Base-by-base conservation (phyloP, 1,140 invertebrate species). In the Meloidogyne floridensis region DNA sequence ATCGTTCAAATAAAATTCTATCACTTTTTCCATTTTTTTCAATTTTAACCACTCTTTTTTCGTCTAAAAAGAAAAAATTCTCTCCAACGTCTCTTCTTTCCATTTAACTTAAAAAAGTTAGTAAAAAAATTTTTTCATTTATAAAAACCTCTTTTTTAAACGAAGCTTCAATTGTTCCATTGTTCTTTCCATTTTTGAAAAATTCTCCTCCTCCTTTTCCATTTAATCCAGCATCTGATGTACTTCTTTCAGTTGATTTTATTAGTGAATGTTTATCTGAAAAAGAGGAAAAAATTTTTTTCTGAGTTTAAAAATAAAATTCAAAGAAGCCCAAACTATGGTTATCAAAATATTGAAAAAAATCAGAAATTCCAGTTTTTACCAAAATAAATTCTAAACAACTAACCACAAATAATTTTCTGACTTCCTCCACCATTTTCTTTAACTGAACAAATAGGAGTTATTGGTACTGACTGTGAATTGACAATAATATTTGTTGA, bases 21-120 rank as follows among this genome's bases (percentile, higher is more conserved):
- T 65, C 15, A 6, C 3, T 18, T 59, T 59, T 3, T 5, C 15
- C 6, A 6, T n/a, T 7, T 18, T 65, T n/a, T n/a, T 65, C 32
- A 32, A 65, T n/a, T 5, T 65, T 65, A 65, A 65, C 59, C n/a
- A 65, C 59, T 65, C 59, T 65, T 65, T 65, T 65, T 65, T 6
- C 59, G 13, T 65, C 59, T 65, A 65, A 65, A 65, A 65, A 65
- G 4, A 65, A 65, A 65, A 65, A 65, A 65, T 65, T 65, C 59
- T 65, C 59, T 65, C 59, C 59, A 65, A n/a, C 59, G 59, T 18
- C 59, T 65, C n/a, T 65, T 65, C 15, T 65, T 65, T 4, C n/a
- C 7, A 6, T 6, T n/a, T n/a, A 65, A 65, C 59, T 65, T 65
- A 65, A 65, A 65, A 65, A 65, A 54, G 11, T 32, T 2, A 54